These are phyloP conservation scores for Gasterosteus nipponicus DNA, from an alignment of 2,113 vertebrate species.

Conservation along the genomic window DNA sequence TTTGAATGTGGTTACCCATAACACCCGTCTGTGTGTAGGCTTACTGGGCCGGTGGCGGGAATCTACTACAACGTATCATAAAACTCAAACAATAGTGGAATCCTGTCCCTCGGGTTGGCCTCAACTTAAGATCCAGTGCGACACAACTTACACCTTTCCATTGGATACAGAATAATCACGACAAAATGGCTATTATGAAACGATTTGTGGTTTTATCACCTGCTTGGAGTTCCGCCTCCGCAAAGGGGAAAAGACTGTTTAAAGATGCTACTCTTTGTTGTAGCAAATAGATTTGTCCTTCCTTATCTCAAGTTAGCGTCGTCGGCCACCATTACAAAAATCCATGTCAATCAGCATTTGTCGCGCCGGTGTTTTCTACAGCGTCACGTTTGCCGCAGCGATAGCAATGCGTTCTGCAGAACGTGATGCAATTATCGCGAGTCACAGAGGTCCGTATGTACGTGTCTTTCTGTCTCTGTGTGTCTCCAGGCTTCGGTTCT, in stretches of 20 bases:
- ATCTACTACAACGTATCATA: not conserved
- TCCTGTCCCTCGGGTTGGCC: not conserved
- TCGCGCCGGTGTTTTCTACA: slow-evolving; percentile 5
- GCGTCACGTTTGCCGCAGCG: slow-evolving; percentile 10
- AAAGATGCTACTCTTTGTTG: slow-evolving; percentile 55
- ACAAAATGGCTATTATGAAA: not conserved
- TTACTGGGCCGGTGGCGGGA: not conserved
- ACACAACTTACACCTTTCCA: not conserved
- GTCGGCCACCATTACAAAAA: slow-evolving; percentile 55
- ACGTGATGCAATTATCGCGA: not conserved
- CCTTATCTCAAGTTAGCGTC: slow-evolving; percentile 52
- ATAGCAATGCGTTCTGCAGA: not conserved
- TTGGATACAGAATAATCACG: not conserved
- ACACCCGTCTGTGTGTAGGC: not conserved
- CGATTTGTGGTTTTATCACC: slow-evolving; percentile 49
- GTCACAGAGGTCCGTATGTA: not conserved
- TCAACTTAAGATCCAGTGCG: not conserved
- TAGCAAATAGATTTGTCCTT: slow-evolving; percentile 52
- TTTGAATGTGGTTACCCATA: not conserved
- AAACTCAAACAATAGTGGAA: not conserved
- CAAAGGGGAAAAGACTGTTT: slow-evolving; percentile 48
- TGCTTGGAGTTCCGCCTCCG: slow-evolving; percentile 36
- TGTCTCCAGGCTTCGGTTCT: not conserved
- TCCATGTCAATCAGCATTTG: slow-evolving; percentile 39
- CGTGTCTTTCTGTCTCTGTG: not conserved